phyloP scores from a whole-genome alignment of 2,113 vertebrate species.

The Triplophysa siluroides region DNA sequence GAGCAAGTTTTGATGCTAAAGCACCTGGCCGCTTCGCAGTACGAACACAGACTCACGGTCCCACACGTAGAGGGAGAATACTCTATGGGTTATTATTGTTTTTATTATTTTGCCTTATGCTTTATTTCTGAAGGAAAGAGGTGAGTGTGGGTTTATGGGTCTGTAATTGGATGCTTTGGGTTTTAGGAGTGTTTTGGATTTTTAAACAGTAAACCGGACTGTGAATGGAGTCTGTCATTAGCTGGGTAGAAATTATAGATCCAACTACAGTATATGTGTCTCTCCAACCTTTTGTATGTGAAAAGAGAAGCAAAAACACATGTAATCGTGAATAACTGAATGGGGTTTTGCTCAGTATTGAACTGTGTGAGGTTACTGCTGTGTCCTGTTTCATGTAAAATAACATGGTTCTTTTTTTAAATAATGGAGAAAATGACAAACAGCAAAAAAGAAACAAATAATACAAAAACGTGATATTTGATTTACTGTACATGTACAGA shows the following conservation, averaged over 20 bases:
- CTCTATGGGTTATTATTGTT: conserved; percentile 19
- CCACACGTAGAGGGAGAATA: conserved; percentile 66
- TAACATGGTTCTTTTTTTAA: conserved; percentile 67
- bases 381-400: conserved; percentile 78
- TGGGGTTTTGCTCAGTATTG: conserved; percentile 80
- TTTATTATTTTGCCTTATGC: conserved; percentile 60
- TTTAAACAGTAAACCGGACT: conserved; percentile 33
- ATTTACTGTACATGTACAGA: conserved; percentile 83
- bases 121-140: conserved; percentile 54
- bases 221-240: conserved; percentile 62
- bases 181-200: conserved; percentile 41
- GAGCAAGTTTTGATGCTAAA: conserved; percentile 91
- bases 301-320: conserved; percentile 70
- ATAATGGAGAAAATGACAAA: conserved; percentile 67
- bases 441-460: conserved; percentile 44
- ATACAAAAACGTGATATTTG: conserved; percentile 73
- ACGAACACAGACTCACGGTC: conserved; percentile 79
- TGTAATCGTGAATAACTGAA: conserved; percentile 74
- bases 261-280: conserved; percentile 67
- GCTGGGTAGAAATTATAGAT: conserved; percentile 68
- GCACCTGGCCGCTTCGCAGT: conserved; percentile 68
- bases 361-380: conserved; percentile 76
- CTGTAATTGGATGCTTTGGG: conserved; percentile 44
- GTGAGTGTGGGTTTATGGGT: conserved; percentile 43
- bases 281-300: conserved; percentile 70